Evolutionary conservation across 1,140 invertebrate species (phyloP).

Genomic region (Steinernema feltiae): DNA sequence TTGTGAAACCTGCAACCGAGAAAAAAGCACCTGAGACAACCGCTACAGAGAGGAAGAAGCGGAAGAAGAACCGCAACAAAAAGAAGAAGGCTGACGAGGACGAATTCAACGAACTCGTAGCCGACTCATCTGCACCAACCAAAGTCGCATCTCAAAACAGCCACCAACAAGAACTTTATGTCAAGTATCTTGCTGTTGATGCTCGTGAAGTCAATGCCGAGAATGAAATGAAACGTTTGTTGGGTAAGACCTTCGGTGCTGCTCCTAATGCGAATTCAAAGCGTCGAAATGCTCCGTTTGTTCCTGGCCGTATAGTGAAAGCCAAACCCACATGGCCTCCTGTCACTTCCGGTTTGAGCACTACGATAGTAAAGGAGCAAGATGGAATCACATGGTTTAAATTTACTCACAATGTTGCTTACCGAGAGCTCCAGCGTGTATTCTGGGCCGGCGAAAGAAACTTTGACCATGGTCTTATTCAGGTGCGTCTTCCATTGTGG

Average conservation of each 20-base stretch:
- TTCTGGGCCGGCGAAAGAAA: background rate
- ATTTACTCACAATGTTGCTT: background rate
- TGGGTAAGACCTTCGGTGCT: conserved; percentile 27
- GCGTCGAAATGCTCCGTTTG: background rate
- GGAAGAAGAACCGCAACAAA: conserved; percentile 22
- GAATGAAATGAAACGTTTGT: conserved; percentile 20
- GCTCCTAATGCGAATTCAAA: background rate
- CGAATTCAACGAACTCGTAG: no score
- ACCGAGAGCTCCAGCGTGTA: background rate
- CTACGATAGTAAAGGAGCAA: background rate
- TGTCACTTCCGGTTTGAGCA: background rate
- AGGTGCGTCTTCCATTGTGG: background rate
- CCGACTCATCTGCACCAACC: no score
- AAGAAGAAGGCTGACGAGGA: conserved; percentile 14
- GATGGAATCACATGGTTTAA: background rate
- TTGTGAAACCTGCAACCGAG: no score
- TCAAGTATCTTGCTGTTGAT: conserved; percentile 14
- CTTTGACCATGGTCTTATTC: background rate
- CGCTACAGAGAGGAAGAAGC: conserved; percentile 18
- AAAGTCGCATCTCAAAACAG: no score
- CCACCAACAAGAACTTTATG: background rate
- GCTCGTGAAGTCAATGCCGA: conserved; percentile 14
- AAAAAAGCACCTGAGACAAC: no score
- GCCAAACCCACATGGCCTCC: conserved; percentile 23
- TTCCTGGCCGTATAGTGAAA: conserved; percentile 25